A percentile compares a stretch with the other conserved stretches of the same genome.
Evolutionary conservation across 1,140 invertebrate genomes (phyloP).

Genomic region (Megalonaias nervosa): DNA sequence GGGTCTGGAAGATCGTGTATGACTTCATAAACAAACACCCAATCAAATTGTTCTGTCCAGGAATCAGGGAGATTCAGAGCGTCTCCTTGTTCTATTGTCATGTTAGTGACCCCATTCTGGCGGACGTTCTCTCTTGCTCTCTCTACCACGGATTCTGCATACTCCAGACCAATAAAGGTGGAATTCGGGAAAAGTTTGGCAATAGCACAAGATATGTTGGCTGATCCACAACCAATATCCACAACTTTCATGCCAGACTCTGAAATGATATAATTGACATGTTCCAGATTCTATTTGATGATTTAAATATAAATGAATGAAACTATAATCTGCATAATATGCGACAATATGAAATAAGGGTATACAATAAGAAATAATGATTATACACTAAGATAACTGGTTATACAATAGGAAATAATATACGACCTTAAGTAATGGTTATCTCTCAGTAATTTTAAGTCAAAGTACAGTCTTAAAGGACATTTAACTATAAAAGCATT

Average conservation of each 20-base stretch:
- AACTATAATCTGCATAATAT: too few relatives aligned
- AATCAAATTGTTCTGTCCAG: slow-evolving; percentile 2
- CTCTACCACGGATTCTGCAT: background rate
- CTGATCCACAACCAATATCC: slow-evolving; percentile 3
- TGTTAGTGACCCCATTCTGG: background rate
- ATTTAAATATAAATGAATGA: too few relatives aligned
- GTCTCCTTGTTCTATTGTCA: background rate
- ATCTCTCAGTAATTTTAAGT: too few relatives aligned
- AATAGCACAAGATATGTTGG: background rate
- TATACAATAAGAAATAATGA: too few relatives aligned
- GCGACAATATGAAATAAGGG: too few relatives aligned
- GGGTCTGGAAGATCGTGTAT: slow-evolving; percentile 12
- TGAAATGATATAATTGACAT: background rate
- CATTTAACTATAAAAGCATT: too few relatives aligned
- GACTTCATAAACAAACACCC: slow-evolving; percentile 4
- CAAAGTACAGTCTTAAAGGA: too few relatives aligned
- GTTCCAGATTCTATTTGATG: too few relatives aligned
- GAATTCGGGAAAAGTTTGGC: background rate
- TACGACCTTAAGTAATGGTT: too few relatives aligned
- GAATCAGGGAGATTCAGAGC: background rate
- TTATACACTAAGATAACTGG: too few relatives aligned
- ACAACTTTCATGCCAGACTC: background rate
- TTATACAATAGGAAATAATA: too few relatives aligned
- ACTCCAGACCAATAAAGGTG: background rate
- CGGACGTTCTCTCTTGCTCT: background rate